phyloP scores from a whole-genome alignment of 2,113 vertebrate species.

The Thamnaconus septentrionalis region DNA sequence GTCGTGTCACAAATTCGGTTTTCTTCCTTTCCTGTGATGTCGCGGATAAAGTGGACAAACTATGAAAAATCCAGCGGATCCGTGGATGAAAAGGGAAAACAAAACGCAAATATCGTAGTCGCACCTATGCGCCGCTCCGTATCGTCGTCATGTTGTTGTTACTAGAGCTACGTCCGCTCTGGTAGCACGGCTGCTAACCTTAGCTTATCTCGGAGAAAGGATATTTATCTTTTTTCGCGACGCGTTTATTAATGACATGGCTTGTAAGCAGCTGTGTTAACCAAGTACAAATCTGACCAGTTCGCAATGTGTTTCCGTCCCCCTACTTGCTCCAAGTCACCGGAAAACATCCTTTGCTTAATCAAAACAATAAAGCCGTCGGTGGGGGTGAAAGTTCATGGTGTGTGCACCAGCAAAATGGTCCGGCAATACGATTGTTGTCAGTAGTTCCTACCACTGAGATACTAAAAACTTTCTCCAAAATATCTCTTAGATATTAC shows the following conservation, averaged over 20 bases:
- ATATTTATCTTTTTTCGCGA: slow-evolving; percentile 25
- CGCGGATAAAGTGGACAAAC: too few species aligned
- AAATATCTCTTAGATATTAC: too few species aligned
- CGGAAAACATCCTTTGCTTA: slow-evolving; percentile 8
- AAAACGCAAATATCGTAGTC: slow-evolving; percentile 12
- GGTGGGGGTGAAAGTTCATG: slow-evolving; percentile 55
- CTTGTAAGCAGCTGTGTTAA: too few species aligned
- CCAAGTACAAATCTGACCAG: too few species aligned
- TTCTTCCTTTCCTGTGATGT: too few species aligned
- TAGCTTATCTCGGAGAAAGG: slow-evolving; percentile 46
- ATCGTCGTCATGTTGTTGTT: slow-evolving; percentile 57
- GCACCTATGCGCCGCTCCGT: slow-evolving; percentile 35
- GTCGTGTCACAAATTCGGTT: too few species aligned
- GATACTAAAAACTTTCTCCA: too few species aligned
- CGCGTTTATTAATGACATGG: neutral
- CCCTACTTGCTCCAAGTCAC: neutral
- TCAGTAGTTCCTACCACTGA: too few species aligned
- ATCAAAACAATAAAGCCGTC: slow-evolving; percentile 68
- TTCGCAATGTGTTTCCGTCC: neutral
- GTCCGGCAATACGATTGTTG: slow-evolving; percentile 2
- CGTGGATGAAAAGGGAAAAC: slow-evolving; percentile 23
- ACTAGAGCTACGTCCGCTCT: slow-evolving; percentile 50
- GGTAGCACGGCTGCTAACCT: slow-evolving; percentile 52
- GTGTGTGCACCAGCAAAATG: slow-evolving; percentile 34
- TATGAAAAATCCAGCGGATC: slow-evolving; percentile 1